Evolutionary conservation across 2,797 vertebrate species (phyloP), one percentile per base, ranked within the genome.

Genomic region (Oophaga sylvatica): DNA sequence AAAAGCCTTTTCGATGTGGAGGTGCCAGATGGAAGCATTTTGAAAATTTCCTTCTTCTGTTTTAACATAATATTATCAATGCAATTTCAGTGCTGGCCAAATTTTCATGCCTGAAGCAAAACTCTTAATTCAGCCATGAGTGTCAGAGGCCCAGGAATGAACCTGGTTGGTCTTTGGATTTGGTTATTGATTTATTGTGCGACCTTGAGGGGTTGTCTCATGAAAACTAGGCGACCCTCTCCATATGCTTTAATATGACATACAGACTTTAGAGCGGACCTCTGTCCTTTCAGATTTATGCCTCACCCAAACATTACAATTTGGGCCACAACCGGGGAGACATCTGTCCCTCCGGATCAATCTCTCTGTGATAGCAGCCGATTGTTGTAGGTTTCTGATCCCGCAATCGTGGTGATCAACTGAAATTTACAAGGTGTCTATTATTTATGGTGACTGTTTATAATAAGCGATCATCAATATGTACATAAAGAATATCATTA

Each of bases 61-160:
- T 84, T 84, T 60, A 60, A 73, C 56, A 73, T 73, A 83, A 71
- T 84, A 70, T 84, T 84, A 84, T 60, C 73, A 60, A 84, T 84
- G 68, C 31, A 41, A 75, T 84, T 83, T 84, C 70, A 20, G 8
- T 35, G 68, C 35, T 73, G 29, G n/a, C 53, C 82, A 84, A 75
- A 84, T 59, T 22, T 84, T 73, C n/a, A 59, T 22, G 68, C 70
- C 68, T 62, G 82, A 57, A 84, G 82, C 82, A 84, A 84, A 83
- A 45, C 15, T 1, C 56, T 48, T 56, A 60, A 73, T n/a, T 73
- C 57, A n/a, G 56, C 22, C 0, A n/a, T 2, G 22, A 41, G 17
- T 22, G 68, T 73, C 53, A 73, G 22, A 48, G 80, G 9, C 41
- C 17, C 8, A 73, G 35, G 70, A 84, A 60, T 84, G 41, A 84